These are phyloP conservation scores for Lobophora halterata DNA, from an alignment of 2,888 invertebrate genomes.

Conservation along the genomic window DNA sequence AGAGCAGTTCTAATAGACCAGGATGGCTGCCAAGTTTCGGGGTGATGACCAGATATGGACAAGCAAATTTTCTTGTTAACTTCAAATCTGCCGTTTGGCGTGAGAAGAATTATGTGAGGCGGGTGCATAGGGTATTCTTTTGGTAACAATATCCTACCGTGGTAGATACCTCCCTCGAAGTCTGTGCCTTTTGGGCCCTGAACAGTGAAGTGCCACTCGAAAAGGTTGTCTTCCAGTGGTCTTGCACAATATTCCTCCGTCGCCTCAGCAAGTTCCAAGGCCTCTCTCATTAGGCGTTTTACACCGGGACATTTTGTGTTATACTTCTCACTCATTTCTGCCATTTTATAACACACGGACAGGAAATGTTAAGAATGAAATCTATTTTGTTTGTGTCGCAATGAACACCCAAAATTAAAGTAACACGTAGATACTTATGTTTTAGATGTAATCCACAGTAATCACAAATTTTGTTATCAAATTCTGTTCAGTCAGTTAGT, in stretches of 20 bases:
- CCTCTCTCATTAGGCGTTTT: conserved; percentile 95
- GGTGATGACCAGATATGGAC: conserved; percentile 97
- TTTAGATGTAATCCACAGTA: conserved; percentile 54
- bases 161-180: conserved; percentile 95
- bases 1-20: conserved; percentile 97
- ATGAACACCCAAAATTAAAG: conserved; percentile 34
- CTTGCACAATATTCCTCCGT: conserved; percentile 95
- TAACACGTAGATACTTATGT: conserved; percentile 52
- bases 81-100: conserved; percentile 97
- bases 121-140: conserved; percentile 99
- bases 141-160: conserved; percentile 94
- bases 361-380: conserved; percentile 13
- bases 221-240: conserved; percentile 96
- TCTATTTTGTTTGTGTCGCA: conserved; percentile 41
- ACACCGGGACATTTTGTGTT: conserved; percentile 87
- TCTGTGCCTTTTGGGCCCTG: conserved; percentile 93
- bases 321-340: conserved; percentile 71
- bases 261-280: conserved; percentile 90
- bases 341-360: conserved; percentile 41
- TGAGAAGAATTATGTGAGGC: conserved; percentile 95
- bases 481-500: conserved; percentile 12
- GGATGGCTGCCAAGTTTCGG: conserved; percentile 98
- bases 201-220: conserved; percentile 99
- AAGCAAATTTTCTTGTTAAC: conserved; percentile 96
- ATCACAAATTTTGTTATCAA: conserved; percentile 58